phyloP scores from a whole-genome alignment of 2,797 vertebrate species.

The Hydrocynus forskahlii region DNA sequence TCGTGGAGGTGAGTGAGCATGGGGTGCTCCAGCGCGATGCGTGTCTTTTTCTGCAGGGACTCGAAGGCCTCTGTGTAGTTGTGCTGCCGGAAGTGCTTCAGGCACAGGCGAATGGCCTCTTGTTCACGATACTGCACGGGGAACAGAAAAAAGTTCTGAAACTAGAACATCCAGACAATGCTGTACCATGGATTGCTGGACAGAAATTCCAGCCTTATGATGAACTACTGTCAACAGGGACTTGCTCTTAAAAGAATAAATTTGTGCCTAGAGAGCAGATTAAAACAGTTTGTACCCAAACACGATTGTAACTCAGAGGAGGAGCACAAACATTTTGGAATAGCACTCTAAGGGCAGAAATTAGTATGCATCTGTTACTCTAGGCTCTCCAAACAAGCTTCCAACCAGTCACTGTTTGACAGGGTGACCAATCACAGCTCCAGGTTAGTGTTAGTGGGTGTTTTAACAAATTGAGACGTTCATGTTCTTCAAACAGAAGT shows the following conservation, averaged over 20 bases:
- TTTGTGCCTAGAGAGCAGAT: too few species aligned
- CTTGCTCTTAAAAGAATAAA: neutral
- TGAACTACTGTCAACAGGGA: neutral
- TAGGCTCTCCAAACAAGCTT: too few species aligned
- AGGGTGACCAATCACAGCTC: too few species aligned
- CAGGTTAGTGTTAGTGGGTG: too few species aligned
- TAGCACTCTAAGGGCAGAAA: too few species aligned
- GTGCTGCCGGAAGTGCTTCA: constrained; percentile 98
- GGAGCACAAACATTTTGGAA: neutral
- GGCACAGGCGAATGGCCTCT: constrained; percentile 98
- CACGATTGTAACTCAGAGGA: neutral
- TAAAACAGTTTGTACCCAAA: neutral
- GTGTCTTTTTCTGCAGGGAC: constrained; percentile 98
- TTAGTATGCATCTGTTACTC: too few species aligned
- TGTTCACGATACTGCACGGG: constrained; percentile 95
- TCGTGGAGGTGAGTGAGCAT: constrained; percentile 98
- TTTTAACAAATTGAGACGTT: too few species aligned
- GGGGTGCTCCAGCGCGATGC: constrained; percentile 94
- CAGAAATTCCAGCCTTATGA: neutral
- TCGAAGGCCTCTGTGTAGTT: constrained; percentile 99
- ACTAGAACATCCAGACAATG: neutral
- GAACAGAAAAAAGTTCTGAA: neutral
- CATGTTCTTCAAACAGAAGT: too few species aligned
- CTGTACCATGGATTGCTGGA: too few species aligned
- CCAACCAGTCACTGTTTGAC: too few species aligned